Evolutionary conservation across 2,888 invertebrate genomes (phyloP).

Genomic region (Drosophila kokeensis): DNA sequence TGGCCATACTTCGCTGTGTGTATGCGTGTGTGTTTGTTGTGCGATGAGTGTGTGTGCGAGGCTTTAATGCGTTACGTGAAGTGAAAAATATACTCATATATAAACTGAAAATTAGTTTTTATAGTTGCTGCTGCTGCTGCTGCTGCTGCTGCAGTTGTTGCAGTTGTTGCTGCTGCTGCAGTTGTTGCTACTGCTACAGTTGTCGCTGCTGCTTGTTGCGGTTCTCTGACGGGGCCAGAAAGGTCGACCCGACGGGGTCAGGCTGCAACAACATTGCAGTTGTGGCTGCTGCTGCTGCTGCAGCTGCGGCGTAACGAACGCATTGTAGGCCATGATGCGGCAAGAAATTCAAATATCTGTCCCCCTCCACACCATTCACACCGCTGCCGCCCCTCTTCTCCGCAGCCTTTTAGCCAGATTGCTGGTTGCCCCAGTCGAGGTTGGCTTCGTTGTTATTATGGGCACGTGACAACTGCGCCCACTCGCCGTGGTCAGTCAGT

Average conservation of each 20-base stretch:
- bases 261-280: conserved; percentile 11
- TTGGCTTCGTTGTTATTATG: conserved; percentile 68
- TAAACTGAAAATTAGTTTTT: conserved; percentile 71
- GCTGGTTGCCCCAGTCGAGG: conserved; percentile 12
- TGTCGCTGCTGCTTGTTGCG: conserved; percentile 43
- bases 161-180: conserved; percentile 43
- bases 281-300: conserved; percentile 8
- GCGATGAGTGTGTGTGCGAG: conserved; percentile 32
- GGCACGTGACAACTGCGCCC: conserved; percentile 80
- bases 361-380: not conserved
- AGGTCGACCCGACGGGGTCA: conserved; percentile 51
- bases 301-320: conserved; percentile 61
- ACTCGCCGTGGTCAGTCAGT: conserved; percentile 52
- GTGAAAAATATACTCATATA: conserved; percentile 54
- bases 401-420: not conserved
- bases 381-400: not conserved
- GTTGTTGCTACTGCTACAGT: conserved; percentile 29
- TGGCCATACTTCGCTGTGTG: conserved; percentile 24
- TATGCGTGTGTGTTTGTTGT: conserved; percentile 12
- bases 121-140: conserved; percentile 15
- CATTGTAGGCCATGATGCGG: conserved; percentile 72
- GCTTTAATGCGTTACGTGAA: conserved; percentile 63
- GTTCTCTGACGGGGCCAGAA: conserved; percentile 38
- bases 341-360: conserved; percentile 59
- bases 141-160: conserved; percentile 42